A percentile compares a stretch with the other conserved stretches of the same genome.
Evolutionary conservation across 2,113 vertebrate species (phyloP).

Genomic region (Hippopotamus amphibius): DNA sequence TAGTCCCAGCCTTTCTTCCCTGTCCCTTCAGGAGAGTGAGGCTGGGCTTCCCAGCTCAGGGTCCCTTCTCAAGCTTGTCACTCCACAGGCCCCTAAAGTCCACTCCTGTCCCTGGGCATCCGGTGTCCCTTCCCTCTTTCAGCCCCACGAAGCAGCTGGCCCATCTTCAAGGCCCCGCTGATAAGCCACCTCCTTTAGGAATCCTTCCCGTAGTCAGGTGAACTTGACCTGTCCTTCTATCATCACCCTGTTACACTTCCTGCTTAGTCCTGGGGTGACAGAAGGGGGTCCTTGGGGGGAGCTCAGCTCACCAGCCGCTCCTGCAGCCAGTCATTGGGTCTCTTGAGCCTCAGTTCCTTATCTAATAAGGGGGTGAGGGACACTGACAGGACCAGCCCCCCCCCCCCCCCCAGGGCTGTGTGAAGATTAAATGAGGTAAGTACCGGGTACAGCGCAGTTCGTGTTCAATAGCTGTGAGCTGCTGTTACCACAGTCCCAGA

Average conservation of each 20-base stretch:
- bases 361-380: neutral
- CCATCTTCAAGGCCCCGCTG: neutral
- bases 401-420: no score
- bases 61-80: neutral
- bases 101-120: neutral
- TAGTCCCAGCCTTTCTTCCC: neutral
- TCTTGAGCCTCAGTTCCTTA: neutral
- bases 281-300: accelerated
- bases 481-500: accelerated
- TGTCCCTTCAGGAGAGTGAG: neutral
- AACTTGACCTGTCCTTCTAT: neutral
- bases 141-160: neutral
- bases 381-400: neutral
- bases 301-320: neutral
- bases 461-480: accelerated
- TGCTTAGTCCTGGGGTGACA: neutral
- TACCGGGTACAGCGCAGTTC: accelerated
- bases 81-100: neutral
- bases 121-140: neutral
- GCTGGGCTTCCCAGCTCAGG: neutral
- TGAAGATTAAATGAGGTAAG: neutral
- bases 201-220: neutral
- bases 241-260: accelerated
- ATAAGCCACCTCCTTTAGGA: neutral
- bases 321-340: accelerated